Evolutionary conservation across 2,888 invertebrate species (phyloP).

Genomic region (Melanargia galathea): DNA sequence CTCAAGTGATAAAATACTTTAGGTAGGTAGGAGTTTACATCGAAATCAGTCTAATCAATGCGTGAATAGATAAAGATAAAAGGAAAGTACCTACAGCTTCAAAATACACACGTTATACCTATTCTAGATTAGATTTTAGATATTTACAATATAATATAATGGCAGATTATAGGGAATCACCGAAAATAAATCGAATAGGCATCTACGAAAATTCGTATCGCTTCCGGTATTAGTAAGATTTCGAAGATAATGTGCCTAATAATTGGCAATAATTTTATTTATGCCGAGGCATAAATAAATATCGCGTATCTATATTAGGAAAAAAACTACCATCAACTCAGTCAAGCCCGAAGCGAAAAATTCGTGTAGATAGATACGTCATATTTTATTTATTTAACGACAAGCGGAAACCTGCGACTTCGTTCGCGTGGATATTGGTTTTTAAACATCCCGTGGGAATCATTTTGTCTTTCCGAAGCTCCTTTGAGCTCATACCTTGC

Average conservation of each 20-base stretch:
- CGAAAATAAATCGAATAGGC: background rate
- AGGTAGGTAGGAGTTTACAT: background rate
- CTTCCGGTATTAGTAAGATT: background rate
- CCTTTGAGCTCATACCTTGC: too few relatives aligned
- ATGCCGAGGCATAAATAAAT: too few relatives aligned
- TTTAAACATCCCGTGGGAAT: too few relatives aligned
- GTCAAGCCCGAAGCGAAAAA: too few relatives aligned
- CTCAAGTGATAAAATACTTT: background rate
- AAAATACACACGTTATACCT: background rate
- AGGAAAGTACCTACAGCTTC: background rate
- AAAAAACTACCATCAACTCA: too few relatives aligned
- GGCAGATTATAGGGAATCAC: conserved; percentile 8
- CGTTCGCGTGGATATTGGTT: too few relatives aligned
- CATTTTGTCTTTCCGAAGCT: too few relatives aligned
- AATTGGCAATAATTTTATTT: too few relatives aligned
- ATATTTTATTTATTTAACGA: too few relatives aligned
- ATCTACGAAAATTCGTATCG: background rate
- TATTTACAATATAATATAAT: background rate
- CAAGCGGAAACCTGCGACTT: too few relatives aligned
- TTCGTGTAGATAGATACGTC: too few relatives aligned
- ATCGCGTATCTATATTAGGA: too few relatives aligned
- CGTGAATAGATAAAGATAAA: background rate
- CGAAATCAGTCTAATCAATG: background rate
- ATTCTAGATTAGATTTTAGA: background rate
- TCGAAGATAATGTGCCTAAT: background rate